These are phyloP conservation scores for Ia io DNA, from an alignment of 2,113 vertebrate species.

Conservation along the genomic window DNA sequence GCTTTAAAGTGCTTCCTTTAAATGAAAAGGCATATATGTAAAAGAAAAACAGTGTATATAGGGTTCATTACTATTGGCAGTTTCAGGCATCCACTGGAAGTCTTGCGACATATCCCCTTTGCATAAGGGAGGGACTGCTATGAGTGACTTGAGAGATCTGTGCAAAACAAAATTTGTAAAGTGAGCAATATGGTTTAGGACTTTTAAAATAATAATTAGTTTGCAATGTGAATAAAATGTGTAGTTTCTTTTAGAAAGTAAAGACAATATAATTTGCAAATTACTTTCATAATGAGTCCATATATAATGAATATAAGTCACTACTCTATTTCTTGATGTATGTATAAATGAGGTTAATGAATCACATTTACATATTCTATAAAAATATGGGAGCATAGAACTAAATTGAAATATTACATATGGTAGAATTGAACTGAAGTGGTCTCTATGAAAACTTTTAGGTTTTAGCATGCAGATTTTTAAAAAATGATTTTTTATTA, in stretches of 20 bases:
- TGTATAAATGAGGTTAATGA: conserved; percentile 20
- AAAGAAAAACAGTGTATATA: too few relatives aligned
- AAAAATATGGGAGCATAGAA: neutral
- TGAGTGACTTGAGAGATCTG: conserved; percentile 20
- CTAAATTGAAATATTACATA: neutral
- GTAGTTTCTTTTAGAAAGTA: conserved; percentile 73
- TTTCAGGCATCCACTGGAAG: neutral
- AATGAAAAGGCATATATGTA: neutral
- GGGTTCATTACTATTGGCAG: neutral
- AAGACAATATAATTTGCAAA: conserved; percentile 78
- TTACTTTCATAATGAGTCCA: conserved; percentile 77
- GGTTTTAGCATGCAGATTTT: neutral
- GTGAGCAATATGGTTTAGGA: neutral
- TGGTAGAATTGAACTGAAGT: neutral
- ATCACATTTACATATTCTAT: neutral
- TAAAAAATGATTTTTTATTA: neutral
- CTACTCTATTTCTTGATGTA: conserved; percentile 69
- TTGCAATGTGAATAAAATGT: conserved; percentile 54
- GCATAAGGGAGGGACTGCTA: too few relatives aligned
- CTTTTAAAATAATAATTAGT: conserved; percentile 25
- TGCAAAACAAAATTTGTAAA: conserved; percentile 34
- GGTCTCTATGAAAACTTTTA: neutral
- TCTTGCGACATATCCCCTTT: too few relatives aligned
- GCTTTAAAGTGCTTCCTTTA: neutral
- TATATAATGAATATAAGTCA: conserved; percentile 78